Base-by-base conservation (phyloP, 2,113 vertebrate genomes). In the Tamias sibiricus region DNA sequence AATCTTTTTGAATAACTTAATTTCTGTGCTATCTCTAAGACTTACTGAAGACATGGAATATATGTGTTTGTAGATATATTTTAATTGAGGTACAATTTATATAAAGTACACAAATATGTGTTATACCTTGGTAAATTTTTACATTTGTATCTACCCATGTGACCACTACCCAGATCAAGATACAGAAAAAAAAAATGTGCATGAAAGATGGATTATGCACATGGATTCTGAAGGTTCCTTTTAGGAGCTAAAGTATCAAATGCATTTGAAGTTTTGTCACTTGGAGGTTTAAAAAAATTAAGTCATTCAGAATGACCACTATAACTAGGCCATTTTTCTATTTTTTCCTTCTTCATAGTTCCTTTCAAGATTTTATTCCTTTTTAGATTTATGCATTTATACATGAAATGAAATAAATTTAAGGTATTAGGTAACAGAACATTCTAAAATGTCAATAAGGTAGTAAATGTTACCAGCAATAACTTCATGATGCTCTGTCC, bases 321-420 rank as follows among this genome's bases (percentile, higher is more conserved):
- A 66, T 71, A 91, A 92, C 52, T 26, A 90, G 12, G 17, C 91
- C 1, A 42, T 79, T 52, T 81, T 96, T 91, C 62, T 94, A 13
- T 47, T 2, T 42, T 87, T 66, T 86, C 52, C 64, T 87, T 94
- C 26, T 95, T 87, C 30, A 80, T 66, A 59, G 6, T 87, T 32
- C 9, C 30, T n/a, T 86, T 87, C 54, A 83, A 79, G 64, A 92
- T 81, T 64, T 35, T 94, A n/a, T 83, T 82, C 11, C 19, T 74
- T 90, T 94, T 88, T 88, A 77, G 47, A n/a, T 88, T 94, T 96
- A 76, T 81, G 30, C 22, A 59, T 90, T 95, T 96, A 47, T 75
- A 72, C 40, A 24, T 85, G 88, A 94, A 77, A 81, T 84, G 26
- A 62, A 84, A 94, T 62, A 19, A 86, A 44, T 66, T 94, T 94